Conservation (phyloP, 2,113 vertebrate species). For the Panthera leo region DNA sequence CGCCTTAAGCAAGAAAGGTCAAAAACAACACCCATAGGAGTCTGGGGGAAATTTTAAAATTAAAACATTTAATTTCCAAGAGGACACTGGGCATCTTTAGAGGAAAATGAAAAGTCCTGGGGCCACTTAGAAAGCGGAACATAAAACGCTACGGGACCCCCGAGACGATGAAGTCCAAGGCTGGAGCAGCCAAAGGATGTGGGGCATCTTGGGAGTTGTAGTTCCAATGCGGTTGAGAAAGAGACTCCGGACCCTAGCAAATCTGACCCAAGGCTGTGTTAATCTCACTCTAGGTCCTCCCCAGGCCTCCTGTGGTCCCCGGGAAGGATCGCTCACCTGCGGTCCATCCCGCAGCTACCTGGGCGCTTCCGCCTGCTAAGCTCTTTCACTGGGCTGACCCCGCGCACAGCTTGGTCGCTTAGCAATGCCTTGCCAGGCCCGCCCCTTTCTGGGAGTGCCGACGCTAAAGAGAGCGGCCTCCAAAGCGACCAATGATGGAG, state of each 20-base stretch:
- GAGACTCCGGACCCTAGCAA: not conserved
- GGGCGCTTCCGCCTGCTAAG: not conserved
- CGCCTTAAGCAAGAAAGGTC: not conserved
- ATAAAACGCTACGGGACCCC: not conserved
- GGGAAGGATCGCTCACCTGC: not conserved
- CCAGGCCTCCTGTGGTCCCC: not conserved
- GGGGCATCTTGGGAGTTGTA: slow-evolving; percentile 41
- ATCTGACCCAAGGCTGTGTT: not conserved
- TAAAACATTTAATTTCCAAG: not conserved
- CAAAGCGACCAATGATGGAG: slow-evolving; percentile 31
- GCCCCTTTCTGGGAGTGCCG: not conserved
- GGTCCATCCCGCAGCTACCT: not conserved
- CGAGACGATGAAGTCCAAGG: not conserved
- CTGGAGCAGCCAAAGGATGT: not conserved
- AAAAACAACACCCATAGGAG: not conserved
- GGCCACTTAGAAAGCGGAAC: not conserved
- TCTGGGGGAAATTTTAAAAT: slow-evolving; percentile 3
- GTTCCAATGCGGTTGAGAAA: not conserved
- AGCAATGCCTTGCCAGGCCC: slow-evolving; percentile 30
- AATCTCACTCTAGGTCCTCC: not conserved
- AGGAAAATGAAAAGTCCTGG: not conserved
- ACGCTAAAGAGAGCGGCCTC: not conserved
- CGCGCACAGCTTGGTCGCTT: not conserved
- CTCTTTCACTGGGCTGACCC: not conserved
- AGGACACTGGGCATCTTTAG: not conserved